These are phyloP conservation scores for Leucoraja erinaceus DNA, from an alignment of 2,113 vertebrate species.

Conservation along the genomic window DNA sequence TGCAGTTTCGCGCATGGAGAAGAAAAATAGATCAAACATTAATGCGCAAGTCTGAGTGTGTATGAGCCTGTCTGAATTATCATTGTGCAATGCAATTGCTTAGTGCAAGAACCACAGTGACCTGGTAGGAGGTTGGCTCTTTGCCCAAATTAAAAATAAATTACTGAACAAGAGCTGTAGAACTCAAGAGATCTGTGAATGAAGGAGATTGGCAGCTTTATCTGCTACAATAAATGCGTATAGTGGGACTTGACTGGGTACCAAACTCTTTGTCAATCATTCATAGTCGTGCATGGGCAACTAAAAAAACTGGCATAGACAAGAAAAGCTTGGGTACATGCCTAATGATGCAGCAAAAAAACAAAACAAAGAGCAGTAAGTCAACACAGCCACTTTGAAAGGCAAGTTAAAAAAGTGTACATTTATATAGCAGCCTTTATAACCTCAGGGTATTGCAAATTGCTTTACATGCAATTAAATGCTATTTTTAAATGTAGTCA, in stretches of 20 bases:
- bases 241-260: background rate
- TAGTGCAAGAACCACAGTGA: constrained; percentile 1
- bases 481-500: no score
- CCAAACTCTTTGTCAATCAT: constrained; percentile 1
- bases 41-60: background rate
- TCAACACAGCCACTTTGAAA: background rate
- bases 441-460: no score
- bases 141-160: constrained; percentile 29
- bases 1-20: background rate
- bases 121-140: background rate
- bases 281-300: background rate
- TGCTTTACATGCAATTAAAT: no score
- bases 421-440: no score
- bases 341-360: constrained; percentile 17
- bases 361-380: background rate
- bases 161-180: background rate
- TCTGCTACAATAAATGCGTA: background rate
- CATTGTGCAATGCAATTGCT: background rate
- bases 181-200: constrained; percentile 30
- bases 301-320: background rate
- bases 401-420: background rate
- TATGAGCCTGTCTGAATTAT: background rate
- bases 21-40: background rate
- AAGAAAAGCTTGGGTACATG: background rate
- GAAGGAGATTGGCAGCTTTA: background rate